Percentiles rank a stretch among this genome's conserved stretches.
These are phyloP conservation scores for Chrysina gloriosa DNA, from an alignment of 2,888 invertebrate species.

Conservation along the genomic window DNA sequence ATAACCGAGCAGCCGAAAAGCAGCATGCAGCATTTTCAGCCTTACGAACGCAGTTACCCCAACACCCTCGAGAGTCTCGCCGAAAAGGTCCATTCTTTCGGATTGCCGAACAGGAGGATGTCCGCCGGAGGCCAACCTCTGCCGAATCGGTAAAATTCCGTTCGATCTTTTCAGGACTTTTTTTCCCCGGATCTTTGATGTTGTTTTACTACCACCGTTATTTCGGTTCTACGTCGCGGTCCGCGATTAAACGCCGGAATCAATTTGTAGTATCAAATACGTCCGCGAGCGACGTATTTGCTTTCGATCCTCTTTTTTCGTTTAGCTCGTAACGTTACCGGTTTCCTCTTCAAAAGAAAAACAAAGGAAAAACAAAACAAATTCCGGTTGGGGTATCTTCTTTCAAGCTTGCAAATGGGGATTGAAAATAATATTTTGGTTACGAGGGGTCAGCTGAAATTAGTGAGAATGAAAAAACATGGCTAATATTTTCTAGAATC, in stretches of 20 bases:
- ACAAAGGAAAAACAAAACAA: too few species aligned
- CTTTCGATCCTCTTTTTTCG: not conserved
- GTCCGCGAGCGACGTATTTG: not conserved
- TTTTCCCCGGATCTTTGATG: conserved; percentile 6
- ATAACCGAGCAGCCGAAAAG: conserved; percentile 93
- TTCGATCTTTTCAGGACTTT: not conserved
- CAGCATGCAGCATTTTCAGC: conserved; percentile 83
- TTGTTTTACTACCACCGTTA: not conserved
- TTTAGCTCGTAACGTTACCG: not conserved
- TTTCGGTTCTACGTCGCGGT: not conserved
- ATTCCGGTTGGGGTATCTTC: too few species aligned
- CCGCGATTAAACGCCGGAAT: conserved; percentile 9
- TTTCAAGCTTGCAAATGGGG: too few species aligned
- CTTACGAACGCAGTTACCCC: conserved; percentile 87
- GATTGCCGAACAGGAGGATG: conserved; percentile 71
- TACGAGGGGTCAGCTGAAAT: too few species aligned
- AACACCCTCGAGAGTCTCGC: conserved; percentile 92
- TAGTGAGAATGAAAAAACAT: too few species aligned
- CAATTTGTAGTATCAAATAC: conserved; percentile 9
- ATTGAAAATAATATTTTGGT: too few species aligned
- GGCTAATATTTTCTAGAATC: too few species aligned
- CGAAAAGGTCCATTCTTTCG: conserved; percentile 91
- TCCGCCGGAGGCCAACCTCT: conserved; percentile 74
- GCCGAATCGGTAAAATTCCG: conserved; percentile 58
- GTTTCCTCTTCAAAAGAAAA: too few species aligned